Evolutionary conservation across 2,113 vertebrate species (phyloP).

Genomic region (Protomyctophum bolini): DNA sequence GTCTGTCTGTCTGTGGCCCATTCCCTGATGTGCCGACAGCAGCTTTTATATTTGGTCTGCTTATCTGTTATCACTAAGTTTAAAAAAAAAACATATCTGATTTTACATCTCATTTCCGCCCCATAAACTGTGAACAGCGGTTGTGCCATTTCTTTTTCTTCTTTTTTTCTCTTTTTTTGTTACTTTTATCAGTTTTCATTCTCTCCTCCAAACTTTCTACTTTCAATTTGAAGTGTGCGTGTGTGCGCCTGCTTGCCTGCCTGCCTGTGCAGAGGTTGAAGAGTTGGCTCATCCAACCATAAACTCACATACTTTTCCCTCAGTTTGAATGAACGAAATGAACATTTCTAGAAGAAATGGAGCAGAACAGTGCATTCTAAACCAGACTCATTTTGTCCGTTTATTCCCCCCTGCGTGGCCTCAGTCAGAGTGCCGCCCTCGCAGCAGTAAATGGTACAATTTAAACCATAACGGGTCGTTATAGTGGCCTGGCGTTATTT

Average conservation of each 20-base stretch:
- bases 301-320: slow-evolving; percentile 59
- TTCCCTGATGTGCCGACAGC: slow-evolving; percentile 41
- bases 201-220: slow-evolving; percentile 26
- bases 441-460: slow-evolving; percentile 16
- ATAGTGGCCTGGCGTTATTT: slow-evolving; percentile 25
- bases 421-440: slow-evolving; percentile 12
- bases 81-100: slow-evolving; percentile 42
- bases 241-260: neutral
- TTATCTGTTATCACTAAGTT: slow-evolving; percentile 37
- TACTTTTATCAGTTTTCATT: slow-evolving; percentile 54
- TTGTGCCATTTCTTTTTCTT: slow-evolving; percentile 44
- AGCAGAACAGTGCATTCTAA: slow-evolving; percentile 64
- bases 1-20: slow-evolving; percentile 13
- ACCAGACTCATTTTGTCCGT: slow-evolving; percentile 36
- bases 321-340: slow-evolving; percentile 56
- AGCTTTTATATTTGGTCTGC: slow-evolving; percentile 37
- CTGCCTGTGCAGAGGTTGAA: slow-evolving; percentile 39
- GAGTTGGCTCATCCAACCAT: slow-evolving; percentile 65
- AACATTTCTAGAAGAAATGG: slow-evolving; percentile 71
- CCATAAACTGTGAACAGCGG: slow-evolving; percentile 15
- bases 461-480: slow-evolving; percentile 37
- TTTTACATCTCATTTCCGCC: slow-evolving; percentile 55
- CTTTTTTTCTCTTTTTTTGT: neutral
- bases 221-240: slow-evolving; percentile 6
- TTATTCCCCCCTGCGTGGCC: slow-evolving; percentile 10